These are phyloP conservation scores for Eonycteris spelaea DNA, from an alignment of 2,113 vertebrate species.

Conservation along the genomic window DNA sequence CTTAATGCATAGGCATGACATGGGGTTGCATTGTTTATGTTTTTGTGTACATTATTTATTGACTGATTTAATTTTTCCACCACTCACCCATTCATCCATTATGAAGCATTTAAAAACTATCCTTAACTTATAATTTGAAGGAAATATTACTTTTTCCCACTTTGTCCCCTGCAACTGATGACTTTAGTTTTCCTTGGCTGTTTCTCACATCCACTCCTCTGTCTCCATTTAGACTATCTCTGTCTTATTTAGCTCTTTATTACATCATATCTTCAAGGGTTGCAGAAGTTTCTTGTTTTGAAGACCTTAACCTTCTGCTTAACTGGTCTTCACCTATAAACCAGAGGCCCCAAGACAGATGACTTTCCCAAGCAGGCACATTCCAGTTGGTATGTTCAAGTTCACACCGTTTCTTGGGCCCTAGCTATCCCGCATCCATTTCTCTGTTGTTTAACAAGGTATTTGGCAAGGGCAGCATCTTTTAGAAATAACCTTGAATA, in stretches of 20 bases:
- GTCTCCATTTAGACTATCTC: background rate
- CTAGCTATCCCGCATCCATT: background rate
- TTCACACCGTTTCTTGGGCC: background rate
- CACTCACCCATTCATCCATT: background rate
- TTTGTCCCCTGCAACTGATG: background rate
- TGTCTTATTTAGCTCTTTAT: background rate
- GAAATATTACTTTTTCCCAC: background rate
- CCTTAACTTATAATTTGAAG: background rate
- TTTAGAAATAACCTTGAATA: background rate
- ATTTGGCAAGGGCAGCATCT: background rate
- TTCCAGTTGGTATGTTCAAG: background rate
- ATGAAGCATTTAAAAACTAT: background rate
- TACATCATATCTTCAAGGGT: background rate
- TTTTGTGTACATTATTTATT: background rate
- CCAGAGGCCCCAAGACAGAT: background rate
- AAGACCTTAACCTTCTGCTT: background rate
- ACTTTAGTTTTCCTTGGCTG: background rate
- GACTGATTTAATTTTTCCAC: background rate
- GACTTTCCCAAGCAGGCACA: background rate
- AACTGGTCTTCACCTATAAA: background rate
- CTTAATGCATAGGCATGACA: background rate
- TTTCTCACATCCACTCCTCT: background rate
- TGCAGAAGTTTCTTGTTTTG: background rate
- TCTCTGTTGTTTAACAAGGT: background rate
- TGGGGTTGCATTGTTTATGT: background rate